Evolutionary conservation across 2,113 vertebrate genomes (phyloP), one percentile per base, ranked within the genome.

Genomic region (Pachyramphus minor): DNA sequence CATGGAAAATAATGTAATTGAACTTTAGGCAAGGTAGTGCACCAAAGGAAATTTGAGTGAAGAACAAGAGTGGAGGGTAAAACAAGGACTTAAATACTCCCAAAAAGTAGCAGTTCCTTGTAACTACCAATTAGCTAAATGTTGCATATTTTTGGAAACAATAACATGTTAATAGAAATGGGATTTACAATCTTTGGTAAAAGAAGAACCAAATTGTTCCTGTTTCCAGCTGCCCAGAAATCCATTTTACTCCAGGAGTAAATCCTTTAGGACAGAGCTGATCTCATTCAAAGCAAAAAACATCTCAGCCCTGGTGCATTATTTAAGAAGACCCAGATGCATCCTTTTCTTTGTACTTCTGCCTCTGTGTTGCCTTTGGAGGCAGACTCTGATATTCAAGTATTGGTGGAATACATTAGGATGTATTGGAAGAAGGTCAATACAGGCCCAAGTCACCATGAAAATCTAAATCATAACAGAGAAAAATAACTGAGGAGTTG

Each of bases 281-380:
- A 79, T 24, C 31, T 71, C 56, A 55, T 20, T 1, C 21, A 11
- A 20, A 30, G 33, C 47, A 84, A 56, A 37, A 14, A 59, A 35
- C 0, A 1, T 6, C 56, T 55, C n/a, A 84, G 14, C 33, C 45
- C 39, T 16, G 14, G 3, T 8, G 15, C 2, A 5, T 33, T 53
- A 60, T 71, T 42, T 42, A 17, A n/a, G 37, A 50, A n/a, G n/a
- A n/a, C n/a, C n/a, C n/a, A n/a, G n/a, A n/a, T n/a, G 11, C 8
- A 5, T 13, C 39, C n/a, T 74, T 18, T 27, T 33, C 39, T 25
- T 60, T 23, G 16, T n/a, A 18, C 7, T 64, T 20, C 27, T 49
- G 9, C 3, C 1, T 50, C 22, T 45, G 24, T 62, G 68, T 37
- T 64, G 39, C n/a, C 50, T 44, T 31, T 45, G 14, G 67, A 56